A percentile compares a stretch with the other conserved stretches of the same genome.
Conservation (phyloP, 2,797 vertebrate species). For the Sarcoramphus papa region DNA sequence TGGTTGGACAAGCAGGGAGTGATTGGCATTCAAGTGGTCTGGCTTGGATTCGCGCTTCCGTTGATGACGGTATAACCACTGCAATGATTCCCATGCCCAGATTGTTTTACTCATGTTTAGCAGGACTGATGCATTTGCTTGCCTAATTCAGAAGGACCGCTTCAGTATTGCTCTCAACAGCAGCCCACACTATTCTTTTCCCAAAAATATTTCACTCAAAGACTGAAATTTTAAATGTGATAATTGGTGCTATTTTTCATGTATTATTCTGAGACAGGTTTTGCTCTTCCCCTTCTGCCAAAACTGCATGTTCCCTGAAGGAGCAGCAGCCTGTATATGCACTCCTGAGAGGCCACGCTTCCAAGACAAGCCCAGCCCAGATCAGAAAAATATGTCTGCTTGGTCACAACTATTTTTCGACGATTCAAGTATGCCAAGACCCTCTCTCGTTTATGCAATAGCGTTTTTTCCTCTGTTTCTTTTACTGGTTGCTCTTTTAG, state of each 20-base stretch:
- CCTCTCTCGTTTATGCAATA: not conserved
- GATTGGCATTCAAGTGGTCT: not conserved
- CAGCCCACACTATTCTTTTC: not conserved
- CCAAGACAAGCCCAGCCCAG: not conserved
- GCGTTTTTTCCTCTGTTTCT: not conserved
- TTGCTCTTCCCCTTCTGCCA: not conserved
- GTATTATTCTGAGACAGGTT: not conserved
- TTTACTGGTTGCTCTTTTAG: no score
- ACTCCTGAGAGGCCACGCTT: not conserved
- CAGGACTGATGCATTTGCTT: not conserved
- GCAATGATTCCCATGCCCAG: not conserved
- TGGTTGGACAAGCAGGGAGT: not conserved
- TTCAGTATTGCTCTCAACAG: not conserved
- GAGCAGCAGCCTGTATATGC: not conserved
- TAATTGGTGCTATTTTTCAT: not conserved
- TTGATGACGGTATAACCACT: accelerated
- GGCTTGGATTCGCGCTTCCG: not conserved
- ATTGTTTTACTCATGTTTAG: not conserved
- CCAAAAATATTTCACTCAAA: not conserved
- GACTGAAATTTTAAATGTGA: not conserved
- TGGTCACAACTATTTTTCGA: not conserved
- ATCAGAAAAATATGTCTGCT: not conserved
- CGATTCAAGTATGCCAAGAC: not conserved
- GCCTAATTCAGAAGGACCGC: not conserved
- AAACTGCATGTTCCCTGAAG: not conserved